phyloP scores from a whole-genome alignment of 2,113 vertebrate species.

The Lathamus discolor region DNA sequence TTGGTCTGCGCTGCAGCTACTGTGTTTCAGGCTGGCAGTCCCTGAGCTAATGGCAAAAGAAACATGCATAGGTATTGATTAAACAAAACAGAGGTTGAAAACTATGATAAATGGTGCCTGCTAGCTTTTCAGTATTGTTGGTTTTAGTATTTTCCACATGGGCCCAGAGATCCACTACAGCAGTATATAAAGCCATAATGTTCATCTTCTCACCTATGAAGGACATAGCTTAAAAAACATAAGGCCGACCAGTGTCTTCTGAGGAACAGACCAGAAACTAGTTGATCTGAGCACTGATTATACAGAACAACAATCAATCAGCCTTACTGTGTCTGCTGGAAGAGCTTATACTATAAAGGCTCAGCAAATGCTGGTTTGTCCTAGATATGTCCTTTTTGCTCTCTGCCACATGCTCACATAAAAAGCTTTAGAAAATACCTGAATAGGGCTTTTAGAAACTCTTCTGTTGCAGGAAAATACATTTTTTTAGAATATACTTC shows the following conservation, averaged over 20 bases:
- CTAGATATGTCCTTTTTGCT: neutral
- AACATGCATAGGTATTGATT: neutral
- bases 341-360: neutral
- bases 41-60: neutral
- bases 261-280: neutral
- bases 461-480: neutral
- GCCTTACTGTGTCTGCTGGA: neutral
- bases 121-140: neutral
- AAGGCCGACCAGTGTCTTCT: neutral
- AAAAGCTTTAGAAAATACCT: neutral
- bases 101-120: rapidly evolving
- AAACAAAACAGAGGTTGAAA: neutral
- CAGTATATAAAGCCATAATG: neutral
- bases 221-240: neutral
- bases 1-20: neutral
- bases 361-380: neutral
- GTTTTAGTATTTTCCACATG: neutral
- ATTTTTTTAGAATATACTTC: neutral
- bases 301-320: neutral
- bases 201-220: neutral
- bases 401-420: neutral
- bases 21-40: neutral
- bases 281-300: neutral
- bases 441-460: neutral
- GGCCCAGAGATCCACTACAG: neutral